Evolutionary conservation across 2,888 invertebrate species (phyloP), one percentile per base, ranked within the genome.

Genomic region (Melipona beecheii): DNA sequence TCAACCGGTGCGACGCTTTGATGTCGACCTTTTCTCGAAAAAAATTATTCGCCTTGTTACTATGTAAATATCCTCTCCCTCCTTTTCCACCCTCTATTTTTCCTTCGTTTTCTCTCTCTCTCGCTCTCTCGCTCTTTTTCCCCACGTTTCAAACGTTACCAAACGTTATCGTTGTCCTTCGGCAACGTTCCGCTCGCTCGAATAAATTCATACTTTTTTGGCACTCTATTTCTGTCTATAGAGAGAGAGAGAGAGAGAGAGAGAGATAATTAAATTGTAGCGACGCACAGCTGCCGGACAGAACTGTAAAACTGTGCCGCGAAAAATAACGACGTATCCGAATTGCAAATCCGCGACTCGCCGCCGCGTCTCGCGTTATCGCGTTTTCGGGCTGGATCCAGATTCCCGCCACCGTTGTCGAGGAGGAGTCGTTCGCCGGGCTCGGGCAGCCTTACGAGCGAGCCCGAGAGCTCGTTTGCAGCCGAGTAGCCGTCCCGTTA

Each of bases 241-340:
- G 9, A 36, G 36, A 36, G 36, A 36, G 9, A 36, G 36, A 36
- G 9, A 43, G 43, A 43, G 43, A 43, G 43, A 43, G 9, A 43
- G 43, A n/a, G n/a, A n/a, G 49, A 65, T 82, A 84, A 84, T 84
- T 72, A 72, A 78, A 83, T 78, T 73, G 84, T n/a, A 54, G 65
- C 70, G 56, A 74, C 66, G 68, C 75, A 56, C 75, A 56, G 71
- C 71, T 76, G 71, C 50, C 62, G 83, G 66, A 64, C 54, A 31
- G 71, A 75, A 75, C 68, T 71, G 78, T 75, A 75, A 84, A 75
- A 69, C 78, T 73, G 78, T 72, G 64, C 56, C 62, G 66, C 68
- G 84, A 84, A 77, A 84, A 78, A 84, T 84, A 84, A 84, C 84
- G 58, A 65, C 65, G 78, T 69, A 84, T 84, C 19, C 84, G 84